phyloP scores from a whole-genome alignment of 1,140 invertebrate genomes.

The Bombus sibiricus region DNA sequence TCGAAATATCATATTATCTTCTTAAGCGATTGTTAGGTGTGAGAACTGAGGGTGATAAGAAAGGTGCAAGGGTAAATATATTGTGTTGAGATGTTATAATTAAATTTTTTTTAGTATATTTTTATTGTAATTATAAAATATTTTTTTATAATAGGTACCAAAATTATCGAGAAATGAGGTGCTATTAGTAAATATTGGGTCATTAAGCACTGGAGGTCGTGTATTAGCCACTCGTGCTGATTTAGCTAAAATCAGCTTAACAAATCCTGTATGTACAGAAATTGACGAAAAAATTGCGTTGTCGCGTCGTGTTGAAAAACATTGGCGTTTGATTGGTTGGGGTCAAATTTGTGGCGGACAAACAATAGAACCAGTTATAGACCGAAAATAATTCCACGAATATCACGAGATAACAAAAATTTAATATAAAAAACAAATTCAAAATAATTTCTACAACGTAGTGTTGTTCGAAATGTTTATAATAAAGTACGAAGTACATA shows the following conservation, averaged over 20 bases:
- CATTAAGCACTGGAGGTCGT: slow-evolving; percentile 97
- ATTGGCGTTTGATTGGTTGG: slow-evolving; percentile 99
- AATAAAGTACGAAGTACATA: slow-evolving; percentile 47
- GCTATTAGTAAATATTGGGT: slow-evolving; percentile 99
- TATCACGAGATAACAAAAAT: background rate
- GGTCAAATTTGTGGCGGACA: slow-evolving; percentile 96
- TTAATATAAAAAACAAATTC: slow-evolving; percentile 7
- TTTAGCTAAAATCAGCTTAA: slow-evolving; percentile 98
- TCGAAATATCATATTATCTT: slow-evolving; percentile 99
- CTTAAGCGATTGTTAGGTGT: slow-evolving; percentile 97
- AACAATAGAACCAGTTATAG: slow-evolving; percentile 89
- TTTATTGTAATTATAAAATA: slow-evolving; percentile 12
- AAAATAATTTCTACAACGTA: slow-evolving; percentile 36
- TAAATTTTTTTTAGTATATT: background rate
- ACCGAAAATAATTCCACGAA: slow-evolving; percentile 72
- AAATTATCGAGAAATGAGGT: slow-evolving; percentile 84
- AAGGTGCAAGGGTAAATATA: slow-evolving; percentile 94
- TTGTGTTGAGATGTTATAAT: background rate
- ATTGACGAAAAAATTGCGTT: slow-evolving; percentile 99
- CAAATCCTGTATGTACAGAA: slow-evolving; percentile 99
- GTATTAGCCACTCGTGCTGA: slow-evolving; percentile 98
- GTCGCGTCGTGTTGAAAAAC: slow-evolving; percentile 98
- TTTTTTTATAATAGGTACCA: slow-evolving; percentile 84
- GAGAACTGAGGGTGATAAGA: slow-evolving; percentile 99
- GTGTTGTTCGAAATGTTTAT: slow-evolving; percentile 46